phyloP scores from a whole-genome alignment of 2,113 vertebrate species.

The Tamias sibiricus region DNA sequence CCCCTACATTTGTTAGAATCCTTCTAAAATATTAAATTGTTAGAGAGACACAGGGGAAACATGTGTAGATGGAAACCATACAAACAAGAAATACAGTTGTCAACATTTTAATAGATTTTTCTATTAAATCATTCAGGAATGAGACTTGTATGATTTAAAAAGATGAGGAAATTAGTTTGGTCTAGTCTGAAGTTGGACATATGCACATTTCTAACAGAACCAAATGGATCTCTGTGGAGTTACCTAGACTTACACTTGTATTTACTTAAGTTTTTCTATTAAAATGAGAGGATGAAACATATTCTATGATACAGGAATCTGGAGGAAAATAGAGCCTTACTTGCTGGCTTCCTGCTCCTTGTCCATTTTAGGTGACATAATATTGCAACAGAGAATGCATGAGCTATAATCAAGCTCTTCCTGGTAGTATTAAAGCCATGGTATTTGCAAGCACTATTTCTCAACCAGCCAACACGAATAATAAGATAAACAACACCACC shows the following conservation, averaged over 20 bases:
- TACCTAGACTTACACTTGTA: neutral
- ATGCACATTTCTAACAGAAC: neutral
- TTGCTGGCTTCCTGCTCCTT: neutral
- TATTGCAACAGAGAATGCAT: neutral
- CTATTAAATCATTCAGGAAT: neutral
- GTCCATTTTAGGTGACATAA: neutral
- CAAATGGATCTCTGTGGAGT: neutral
- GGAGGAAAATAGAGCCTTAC: neutral
- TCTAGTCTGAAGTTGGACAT: neutral
- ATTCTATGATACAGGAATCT: neutral
- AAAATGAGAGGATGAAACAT: neutral
- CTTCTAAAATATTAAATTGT: conserved; percentile 28
- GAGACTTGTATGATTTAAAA: conserved; percentile 32
- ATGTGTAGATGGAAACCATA: neutral
- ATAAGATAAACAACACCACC: neutral
- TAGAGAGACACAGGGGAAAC: neutral
- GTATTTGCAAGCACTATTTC: neutral
- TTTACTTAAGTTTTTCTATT: neutral
- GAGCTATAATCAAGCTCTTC: neutral
- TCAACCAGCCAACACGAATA: neutral
- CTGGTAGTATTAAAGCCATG: neutral
- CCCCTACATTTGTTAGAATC: neutral
- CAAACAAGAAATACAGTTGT: neutral
- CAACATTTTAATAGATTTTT: conserved; percentile 7
- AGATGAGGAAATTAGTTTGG: neutral